These are phyloP conservation scores for Recurvirostra avosetta DNA, from an alignment of 2,113 vertebrate species.

Conservation along the genomic window DNA sequence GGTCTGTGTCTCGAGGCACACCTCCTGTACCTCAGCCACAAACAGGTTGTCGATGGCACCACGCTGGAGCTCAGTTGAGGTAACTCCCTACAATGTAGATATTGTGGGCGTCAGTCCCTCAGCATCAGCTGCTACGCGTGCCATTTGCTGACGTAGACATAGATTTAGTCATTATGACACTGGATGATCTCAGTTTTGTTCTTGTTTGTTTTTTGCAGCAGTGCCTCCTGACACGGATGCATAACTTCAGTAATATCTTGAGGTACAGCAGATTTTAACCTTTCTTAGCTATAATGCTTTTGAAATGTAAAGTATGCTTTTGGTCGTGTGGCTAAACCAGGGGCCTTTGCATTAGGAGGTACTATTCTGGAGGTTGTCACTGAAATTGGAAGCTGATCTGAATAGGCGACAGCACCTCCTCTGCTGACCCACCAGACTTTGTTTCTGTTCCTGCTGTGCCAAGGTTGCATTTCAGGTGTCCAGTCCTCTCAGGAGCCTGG, in stretches of 20 bases:
- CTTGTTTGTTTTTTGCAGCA: background rate
- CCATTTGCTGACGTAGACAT: fast-evolving
- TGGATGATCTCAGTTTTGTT: background rate
- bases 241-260: background rate
- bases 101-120: background rate
- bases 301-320: background rate
- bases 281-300: background rate
- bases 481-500: background rate
- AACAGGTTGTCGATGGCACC: background rate
- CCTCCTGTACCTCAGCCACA: background rate
- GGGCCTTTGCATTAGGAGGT: background rate
- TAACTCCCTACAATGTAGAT: background rate
- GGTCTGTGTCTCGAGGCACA: background rate
- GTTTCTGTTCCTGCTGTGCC: background rate
- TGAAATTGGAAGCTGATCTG: background rate
- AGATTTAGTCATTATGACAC: fast-evolving
- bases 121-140: fast-evolving
- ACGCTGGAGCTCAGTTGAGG: background rate
- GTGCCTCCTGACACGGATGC: background rate
- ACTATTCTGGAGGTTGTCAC: background rate
- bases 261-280: background rate
- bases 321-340: background rate
- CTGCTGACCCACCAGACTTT: background rate
- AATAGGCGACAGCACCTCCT: background rate
- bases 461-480: background rate